Percentiles rank a stretch among this genome's conserved stretches.
phyloP scores from a whole-genome alignment of 2,113 vertebrate genomes.

The Struthidea cinerea region DNA sequence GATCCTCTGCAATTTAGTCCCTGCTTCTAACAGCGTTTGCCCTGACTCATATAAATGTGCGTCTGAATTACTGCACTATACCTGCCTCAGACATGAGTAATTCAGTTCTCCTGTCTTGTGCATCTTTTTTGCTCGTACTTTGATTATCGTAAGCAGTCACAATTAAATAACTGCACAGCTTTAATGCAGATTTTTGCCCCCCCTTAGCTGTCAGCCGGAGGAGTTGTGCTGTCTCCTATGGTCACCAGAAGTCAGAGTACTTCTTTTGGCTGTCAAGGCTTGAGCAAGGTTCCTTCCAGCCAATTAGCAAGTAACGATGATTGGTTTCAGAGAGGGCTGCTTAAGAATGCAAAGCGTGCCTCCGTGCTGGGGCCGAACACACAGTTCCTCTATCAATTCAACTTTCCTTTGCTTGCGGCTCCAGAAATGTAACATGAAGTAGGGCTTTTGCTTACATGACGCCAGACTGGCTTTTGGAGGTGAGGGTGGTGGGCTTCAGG shows the following conservation, averaged over 20 bases:
- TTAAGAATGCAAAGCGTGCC: slow-evolving; percentile 49
- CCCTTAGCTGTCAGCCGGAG: neutral
- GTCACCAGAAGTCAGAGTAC: slow-evolving; percentile 4
- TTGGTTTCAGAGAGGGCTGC: slow-evolving; percentile 27
- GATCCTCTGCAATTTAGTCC: neutral
- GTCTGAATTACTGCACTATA: neutral
- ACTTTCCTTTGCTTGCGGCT: neutral
- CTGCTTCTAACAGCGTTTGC: neutral
- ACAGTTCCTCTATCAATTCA: neutral
- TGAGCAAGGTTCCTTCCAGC: slow-evolving; percentile 22
- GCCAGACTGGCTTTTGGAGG: neutral
- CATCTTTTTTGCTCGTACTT: neutral
- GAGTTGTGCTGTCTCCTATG: neutral
- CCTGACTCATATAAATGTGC: neutral
- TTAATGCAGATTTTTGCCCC: neutral
- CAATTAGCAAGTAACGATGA: slow-evolving; percentile 41
- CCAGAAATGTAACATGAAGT: neutral
- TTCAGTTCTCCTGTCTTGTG: neutral
- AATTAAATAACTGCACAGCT: neutral
- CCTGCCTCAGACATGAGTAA: neutral
- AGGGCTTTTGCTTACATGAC: neutral
- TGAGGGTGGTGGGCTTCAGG: accelerated
- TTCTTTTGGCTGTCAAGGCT: slow-evolving; percentile 41
- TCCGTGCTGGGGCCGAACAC: neutral
- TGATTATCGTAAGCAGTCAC: neutral